Evolutionary conservation across 2,888 invertebrate genomes (phyloP).

Genomic region (Acrobeloides nanus): DNA sequence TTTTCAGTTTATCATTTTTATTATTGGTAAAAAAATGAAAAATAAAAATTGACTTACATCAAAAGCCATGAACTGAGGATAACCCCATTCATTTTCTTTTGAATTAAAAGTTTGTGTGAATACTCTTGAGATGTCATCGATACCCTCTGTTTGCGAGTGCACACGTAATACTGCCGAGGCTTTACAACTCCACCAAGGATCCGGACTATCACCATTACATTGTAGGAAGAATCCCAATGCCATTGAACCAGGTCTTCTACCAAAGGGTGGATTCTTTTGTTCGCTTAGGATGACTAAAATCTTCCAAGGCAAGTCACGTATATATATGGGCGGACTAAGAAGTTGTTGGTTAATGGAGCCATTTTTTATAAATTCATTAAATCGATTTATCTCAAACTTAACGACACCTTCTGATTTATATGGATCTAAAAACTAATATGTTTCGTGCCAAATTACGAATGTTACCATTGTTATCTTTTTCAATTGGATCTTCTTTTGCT

Average conservation of each 20-base stretch:
- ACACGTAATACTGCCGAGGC: conserved; percentile 81
- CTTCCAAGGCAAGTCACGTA: conserved; percentile 88
- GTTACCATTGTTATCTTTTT: too few relatives aligned
- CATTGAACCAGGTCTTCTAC: conserved; percentile 29
- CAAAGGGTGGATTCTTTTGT: conserved; percentile 46
- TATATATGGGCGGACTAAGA: conserved; percentile 67
- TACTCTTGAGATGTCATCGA: conserved; percentile 37
- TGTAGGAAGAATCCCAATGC: conserved; percentile 66
- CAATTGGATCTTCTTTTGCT: too few relatives aligned
- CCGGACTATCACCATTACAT: conserved; percentile 76
- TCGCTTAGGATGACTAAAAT: conserved; percentile 93
- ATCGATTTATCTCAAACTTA: too few relatives aligned
- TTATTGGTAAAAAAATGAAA: too few relatives aligned
- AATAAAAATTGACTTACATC: too few relatives aligned
- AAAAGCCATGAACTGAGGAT: conserved; percentile 77
- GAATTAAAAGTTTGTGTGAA: conserved; percentile 93
- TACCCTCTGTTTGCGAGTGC: conserved; percentile 52
- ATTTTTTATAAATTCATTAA: too few relatives aligned
- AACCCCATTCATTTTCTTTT: conserved; percentile 80
- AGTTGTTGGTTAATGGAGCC: too few relatives aligned
- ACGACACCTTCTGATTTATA: too few relatives aligned
- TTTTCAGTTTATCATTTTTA: too few relatives aligned
- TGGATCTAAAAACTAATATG: too few relatives aligned
- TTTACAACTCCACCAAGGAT: conserved; percentile 80
- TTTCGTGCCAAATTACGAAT: too few relatives aligned